Base-by-base conservation (phyloP, 2,888 invertebrate genomes). In the Thera obeliscata region DNA sequence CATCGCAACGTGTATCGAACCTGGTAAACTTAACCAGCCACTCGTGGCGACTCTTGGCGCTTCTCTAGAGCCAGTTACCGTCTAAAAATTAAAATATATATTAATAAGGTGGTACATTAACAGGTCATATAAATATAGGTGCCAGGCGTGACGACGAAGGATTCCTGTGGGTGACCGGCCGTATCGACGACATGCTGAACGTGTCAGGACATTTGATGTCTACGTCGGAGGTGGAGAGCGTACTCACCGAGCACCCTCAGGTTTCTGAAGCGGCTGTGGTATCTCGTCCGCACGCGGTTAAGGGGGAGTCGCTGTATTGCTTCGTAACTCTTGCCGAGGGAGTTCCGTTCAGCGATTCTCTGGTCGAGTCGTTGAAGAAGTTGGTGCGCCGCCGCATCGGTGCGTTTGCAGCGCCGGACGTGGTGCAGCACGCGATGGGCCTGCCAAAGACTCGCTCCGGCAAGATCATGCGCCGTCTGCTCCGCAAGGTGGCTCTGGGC, bases 131-230 rank as follows among this genome's bases (percentile, higher is more conserved):
- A 48, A 38, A 43, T 84, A 35, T 84, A 98, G 98, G 98, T 66
- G 98, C 98, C 0, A 95, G 95, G 76, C 94, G 98, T 67, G 99
- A 99, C 87, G 95, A 96, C 35, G 99, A 99, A 86, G 99, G 99
- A 0, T 98, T 98, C 87, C 92, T 98, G 66, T 99, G 98, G 98
- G 97, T 99, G 69, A 99, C 99, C 0, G 99, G 99, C 0, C 96
- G 99, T 67, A 97, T 99, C 50, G 99, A 99, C 87, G 99, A 99
- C 87, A 99, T 99, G 98, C 94, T 99, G 76, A 99, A 99, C 89
- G 99, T 99, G 7, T 99, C 98, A 2, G 99, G 99, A 0, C 99
- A 99, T 90, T 94, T 99, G 64, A 97, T 99, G 96, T 98, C 98
- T 70, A 99, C 99, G 0, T 97, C 99, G 0, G 99, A 99, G 94